Evolutionary conservation across 2,113 vertebrate genomes (phyloP), one percentile per base, ranked within the genome.

Genomic region (Podilymbus podiceps): DNA sequence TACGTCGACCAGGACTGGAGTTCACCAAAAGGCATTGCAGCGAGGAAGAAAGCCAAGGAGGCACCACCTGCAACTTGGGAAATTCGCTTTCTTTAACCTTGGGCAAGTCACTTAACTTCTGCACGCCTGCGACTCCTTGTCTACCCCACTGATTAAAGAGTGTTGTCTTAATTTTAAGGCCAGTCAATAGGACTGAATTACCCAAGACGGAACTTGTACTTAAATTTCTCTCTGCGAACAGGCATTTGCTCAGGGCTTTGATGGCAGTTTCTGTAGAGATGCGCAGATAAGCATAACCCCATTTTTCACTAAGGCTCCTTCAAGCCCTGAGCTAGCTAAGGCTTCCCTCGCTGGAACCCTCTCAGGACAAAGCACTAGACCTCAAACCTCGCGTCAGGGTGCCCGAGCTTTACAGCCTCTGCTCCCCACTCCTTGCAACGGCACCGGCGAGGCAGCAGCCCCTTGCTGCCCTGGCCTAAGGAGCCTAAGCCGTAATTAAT

Each of bases 371-470:
- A 73, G 35, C 46, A 11, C 4, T 2, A 3, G 46, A 35, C 38
- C 31, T 27, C n/a, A 11, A 44, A 35, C 1, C 35, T 28, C 46
- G 7, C 11, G 10, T 27, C 0, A 2, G 46, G 35, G 35, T 35
- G 60, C 8, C 38, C 38, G 38, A 58, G 58, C 66, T 15, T 15
- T 7, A 3, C 66, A 56, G 50, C 75, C 58, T 12, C 4, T 13
- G 21, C 5, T 1, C 42, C 33, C 55, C 12, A 1, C 47, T 19
- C 18, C 64, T 8, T 2, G 19, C 50, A 8, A 15, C 3, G 7
- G 35, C 20, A 9, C 30, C 2, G 3, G 33, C 21, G 5, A 31
- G 22, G n/a, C 2, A 6, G 47, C 38, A 9, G 35, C 5, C 46
- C 46, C 27, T 67, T 44, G 1, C 4, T 4, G 1, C 42, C 56